phyloP scores from a whole-genome alignment of 2,113 vertebrate species.

The Campylorhamphus procurvoides region DNA sequence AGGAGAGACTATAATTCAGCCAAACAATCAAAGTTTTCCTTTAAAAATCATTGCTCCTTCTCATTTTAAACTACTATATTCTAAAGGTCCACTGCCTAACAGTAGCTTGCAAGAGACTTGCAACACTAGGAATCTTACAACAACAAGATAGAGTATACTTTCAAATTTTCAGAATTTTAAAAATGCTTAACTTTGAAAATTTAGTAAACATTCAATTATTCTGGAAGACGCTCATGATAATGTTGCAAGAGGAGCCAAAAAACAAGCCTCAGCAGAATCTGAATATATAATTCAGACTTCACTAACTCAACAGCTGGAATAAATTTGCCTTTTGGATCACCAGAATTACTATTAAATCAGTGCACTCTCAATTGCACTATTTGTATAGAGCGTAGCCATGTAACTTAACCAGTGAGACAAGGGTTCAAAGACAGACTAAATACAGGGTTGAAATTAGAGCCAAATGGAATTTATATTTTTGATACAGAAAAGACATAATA shows the following conservation, averaged over 20 bases:
- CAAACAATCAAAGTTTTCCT: background rate
- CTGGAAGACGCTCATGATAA: background rate
- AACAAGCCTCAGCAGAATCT: background rate
- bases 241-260: background rate
- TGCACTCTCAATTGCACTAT: background rate
- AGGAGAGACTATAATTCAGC: background rate
- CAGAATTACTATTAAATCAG: background rate
- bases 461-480: background rate
- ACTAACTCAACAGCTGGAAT: background rate
- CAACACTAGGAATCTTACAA: background rate
- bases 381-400: background rate
- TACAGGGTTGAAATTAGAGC: background rate
- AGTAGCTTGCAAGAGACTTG: background rate
- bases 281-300: constrained; percentile 10
- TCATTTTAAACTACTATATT: background rate
- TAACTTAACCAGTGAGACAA: background rate
- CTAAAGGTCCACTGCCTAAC: background rate
- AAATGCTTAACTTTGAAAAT: background rate
- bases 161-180: background rate
- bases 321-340: background rate
- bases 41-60: background rate
- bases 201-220: background rate
- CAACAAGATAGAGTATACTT: background rate
- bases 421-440: background rate
- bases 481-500: background rate